A percentile compares a stretch with the other conserved stretches of the same genome.
phyloP scores from a whole-genome alignment of 2,113 vertebrate genomes.

The Coregonus clupeaformis region DNA sequence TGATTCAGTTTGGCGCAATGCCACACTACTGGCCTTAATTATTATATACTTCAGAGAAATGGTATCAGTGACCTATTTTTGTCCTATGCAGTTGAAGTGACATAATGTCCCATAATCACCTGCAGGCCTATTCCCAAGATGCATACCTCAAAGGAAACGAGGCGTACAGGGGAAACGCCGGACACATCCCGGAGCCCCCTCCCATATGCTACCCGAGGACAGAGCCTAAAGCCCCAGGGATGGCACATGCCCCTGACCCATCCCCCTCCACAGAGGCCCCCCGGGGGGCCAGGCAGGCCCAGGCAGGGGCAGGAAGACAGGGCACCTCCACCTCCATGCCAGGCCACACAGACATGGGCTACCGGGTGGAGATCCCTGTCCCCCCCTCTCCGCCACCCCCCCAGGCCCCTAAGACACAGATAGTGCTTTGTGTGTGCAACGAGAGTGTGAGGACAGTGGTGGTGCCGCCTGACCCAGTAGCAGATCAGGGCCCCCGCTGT shows the following conservation, averaged over 20 bases:
- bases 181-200: constrained; percentile 93
- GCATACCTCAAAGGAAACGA: constrained; percentile 98
- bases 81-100: neutral
- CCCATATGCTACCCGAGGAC: constrained; percentile 90
- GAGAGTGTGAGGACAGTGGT: constrained; percentile 82
- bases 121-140: constrained; percentile 97
- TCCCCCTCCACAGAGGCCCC: constrained; percentile 67
- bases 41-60: too few species aligned
- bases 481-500: constrained; percentile 73
- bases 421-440: constrained; percentile 84
- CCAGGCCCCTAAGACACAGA: constrained; percentile 77
- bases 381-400: constrained; percentile 73
- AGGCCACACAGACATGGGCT: constrained; percentile 76
- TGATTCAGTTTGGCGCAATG: neutral
- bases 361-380: constrained; percentile 86
- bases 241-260: constrained; percentile 75
- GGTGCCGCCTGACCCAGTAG: constrained; percentile 75
- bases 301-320: constrained; percentile 53
- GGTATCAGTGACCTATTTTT: too few species aligned
- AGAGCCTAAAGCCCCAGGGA: constrained; percentile 73
- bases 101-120: constrained; percentile 40
- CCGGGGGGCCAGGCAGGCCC: constrained; percentile 54
- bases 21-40: neutral
- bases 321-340: constrained; percentile 33
- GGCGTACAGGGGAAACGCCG: constrained; percentile 94